Conservation (phyloP, 2,888 invertebrate genomes). For the Watsonalla binaria region DNA sequence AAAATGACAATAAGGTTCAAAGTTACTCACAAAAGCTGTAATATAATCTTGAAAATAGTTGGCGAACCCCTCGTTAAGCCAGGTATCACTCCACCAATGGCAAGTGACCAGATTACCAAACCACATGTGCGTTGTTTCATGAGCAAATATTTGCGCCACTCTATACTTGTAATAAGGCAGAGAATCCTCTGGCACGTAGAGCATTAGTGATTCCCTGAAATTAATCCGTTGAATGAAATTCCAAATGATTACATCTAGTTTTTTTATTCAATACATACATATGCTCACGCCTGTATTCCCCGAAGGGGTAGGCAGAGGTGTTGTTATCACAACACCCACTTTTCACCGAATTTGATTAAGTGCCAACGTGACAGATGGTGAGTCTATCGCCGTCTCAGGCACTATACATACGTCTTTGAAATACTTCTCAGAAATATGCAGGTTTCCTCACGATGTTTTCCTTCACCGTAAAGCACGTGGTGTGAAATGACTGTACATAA, state of each 20-base stretch:
- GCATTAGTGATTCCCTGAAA: slow-evolving; percentile 59
- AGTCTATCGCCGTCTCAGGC: no score
- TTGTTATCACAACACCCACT: no score
- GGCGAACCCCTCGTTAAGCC: slow-evolving; percentile 86
- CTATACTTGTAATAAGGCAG: slow-evolving; percentile 71
- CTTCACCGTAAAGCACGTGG: no score
- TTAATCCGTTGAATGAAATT: not conserved
- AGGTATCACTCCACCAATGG: slow-evolving; percentile 87
- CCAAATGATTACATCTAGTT: not conserved
- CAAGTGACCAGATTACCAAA: slow-evolving; percentile 88
- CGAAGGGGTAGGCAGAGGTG: no score
- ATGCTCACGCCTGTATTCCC: no score
- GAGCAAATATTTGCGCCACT: slow-evolving; percentile 81
- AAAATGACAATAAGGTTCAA: not conserved
- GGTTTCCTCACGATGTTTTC: no score
- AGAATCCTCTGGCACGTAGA: slow-evolving; percentile 67
- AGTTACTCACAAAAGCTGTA: slow-evolving; percentile 39
- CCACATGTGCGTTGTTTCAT: slow-evolving; percentile 92
- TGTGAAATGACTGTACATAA: no score
- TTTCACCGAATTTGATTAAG: no score
- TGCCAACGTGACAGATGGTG: no score
- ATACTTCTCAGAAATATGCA: no score
- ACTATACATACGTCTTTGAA: no score
- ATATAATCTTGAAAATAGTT: slow-evolving; percentile 86
- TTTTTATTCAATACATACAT: no score